Conservation (phyloP, 2,113 vertebrate genomes). For the Psittacula cyanocephala region DNA sequence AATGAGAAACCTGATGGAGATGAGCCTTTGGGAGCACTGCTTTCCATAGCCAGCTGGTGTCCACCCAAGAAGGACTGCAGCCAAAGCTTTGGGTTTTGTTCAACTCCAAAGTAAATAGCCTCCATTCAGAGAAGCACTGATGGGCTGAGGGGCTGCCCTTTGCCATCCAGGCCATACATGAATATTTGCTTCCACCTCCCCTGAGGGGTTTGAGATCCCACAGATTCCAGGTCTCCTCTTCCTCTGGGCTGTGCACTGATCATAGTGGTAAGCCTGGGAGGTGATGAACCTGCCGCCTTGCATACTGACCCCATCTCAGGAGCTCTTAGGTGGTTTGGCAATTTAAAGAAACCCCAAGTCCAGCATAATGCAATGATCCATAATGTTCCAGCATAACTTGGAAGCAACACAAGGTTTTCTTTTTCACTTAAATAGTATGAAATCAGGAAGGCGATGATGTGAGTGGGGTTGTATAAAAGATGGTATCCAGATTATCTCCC, state of each 20-base stretch:
- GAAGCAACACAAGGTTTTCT: background rate
- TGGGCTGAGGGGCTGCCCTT: background rate
- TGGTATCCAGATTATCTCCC: background rate
- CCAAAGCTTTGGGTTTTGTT: conserved; percentile 28
- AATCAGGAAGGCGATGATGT: background rate
- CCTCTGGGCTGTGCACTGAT: accelerated
- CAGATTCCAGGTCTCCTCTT: accelerated
- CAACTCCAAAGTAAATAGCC: conserved; percentile 6
- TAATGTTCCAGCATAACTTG: background rate
- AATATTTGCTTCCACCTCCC: background rate
- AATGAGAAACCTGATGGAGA: background rate
- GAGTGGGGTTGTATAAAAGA: background rate
- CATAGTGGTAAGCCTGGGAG: background rate
- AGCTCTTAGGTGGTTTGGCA: background rate
- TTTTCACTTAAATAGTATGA: background rate
- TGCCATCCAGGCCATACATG: background rate
- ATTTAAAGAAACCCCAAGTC: background rate
- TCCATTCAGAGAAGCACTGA: background rate
- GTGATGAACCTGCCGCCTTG: background rate
- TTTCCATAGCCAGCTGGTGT: background rate
- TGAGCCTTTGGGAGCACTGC: background rate
- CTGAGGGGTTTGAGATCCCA: background rate
- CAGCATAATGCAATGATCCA: background rate
- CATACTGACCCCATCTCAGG: background rate
- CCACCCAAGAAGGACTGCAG: background rate